Conservation (phyloP, 2,888 invertebrate species). For the Spicauda simplicius region DNA sequence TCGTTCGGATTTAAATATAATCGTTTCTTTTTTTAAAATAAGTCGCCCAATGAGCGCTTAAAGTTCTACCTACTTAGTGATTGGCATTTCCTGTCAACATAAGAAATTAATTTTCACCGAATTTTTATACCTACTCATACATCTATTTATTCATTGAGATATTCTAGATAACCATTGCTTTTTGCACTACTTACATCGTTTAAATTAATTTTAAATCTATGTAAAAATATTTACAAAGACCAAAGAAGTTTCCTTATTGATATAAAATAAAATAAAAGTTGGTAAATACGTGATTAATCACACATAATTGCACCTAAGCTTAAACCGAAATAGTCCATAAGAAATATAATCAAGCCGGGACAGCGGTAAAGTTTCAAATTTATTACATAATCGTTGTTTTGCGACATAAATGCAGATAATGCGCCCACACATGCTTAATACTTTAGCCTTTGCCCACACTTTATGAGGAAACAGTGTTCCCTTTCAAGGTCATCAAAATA, state of each 20-base stretch:
- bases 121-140: too few relatives aligned
- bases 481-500: constrained; percentile 71
- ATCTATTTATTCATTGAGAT: too few relatives aligned
- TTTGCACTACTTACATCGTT: too few relatives aligned
- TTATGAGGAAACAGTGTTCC: constrained; percentile 55
- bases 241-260: not conserved
- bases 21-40: too few relatives aligned
- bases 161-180: too few relatives aligned
- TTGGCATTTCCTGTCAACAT: too few relatives aligned
- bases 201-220: too few relatives aligned
- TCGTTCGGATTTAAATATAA: too few relatives aligned
- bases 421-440: constrained; percentile 40
- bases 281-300: not conserved
- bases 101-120: too few relatives aligned
- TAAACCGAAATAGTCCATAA: constrained; percentile 12
- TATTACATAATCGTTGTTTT: constrained; percentile 47
- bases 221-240: too few relatives aligned
- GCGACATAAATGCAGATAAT: constrained; percentile 47
- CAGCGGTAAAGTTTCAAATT: constrained; percentile 29
- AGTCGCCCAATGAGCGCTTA: too few relatives aligned
- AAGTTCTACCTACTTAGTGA: too few relatives aligned
- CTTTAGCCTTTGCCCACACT: constrained; percentile 56
- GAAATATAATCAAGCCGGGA: constrained; percentile 19
- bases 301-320: not conserved
- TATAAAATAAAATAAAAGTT: not conserved